Percentiles rank a stretch among this genome's conserved stretches.
These are phyloP conservation scores for Helicolenus hilgendorfi DNA, from an alignment of 2,797 vertebrate species.

Conservation along the genomic window DNA sequence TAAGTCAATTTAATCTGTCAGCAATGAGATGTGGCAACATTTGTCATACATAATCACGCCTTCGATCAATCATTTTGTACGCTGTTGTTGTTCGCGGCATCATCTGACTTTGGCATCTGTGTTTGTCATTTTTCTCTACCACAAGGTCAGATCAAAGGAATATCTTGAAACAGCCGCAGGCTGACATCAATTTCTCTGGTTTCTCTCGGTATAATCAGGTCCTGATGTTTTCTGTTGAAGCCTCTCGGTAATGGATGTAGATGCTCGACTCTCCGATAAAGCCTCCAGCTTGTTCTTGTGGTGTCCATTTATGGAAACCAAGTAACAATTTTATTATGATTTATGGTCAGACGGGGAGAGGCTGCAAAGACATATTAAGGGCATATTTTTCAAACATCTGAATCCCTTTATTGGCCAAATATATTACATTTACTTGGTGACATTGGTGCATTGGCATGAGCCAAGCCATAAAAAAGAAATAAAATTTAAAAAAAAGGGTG, in stretches of 20 bases:
- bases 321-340: constrained; percentile 42
- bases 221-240: constrained; percentile 52
- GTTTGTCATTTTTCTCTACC: constrained; percentile 24
- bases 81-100: not conserved
- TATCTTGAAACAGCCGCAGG: constrained; percentile 41
- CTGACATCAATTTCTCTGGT: constrained; percentile 35
- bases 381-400: constrained; percentile 57
- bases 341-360: constrained; percentile 38
- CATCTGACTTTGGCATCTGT: constrained; percentile 9
- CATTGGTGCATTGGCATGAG: constrained; percentile 8
- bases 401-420: constrained; percentile 55
- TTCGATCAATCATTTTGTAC: constrained; percentile 16
- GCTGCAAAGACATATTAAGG: constrained; percentile 22
- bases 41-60: constrained; percentile 8
- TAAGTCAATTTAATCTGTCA: not conserved
- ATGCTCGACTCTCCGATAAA: constrained; percentile 19
- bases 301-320: constrained; percentile 45
- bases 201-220: constrained; percentile 48
- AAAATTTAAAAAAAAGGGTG: not conserved
- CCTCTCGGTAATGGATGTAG: constrained; percentile 19
- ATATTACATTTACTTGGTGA: constrained; percentile 43
- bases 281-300: constrained; percentile 50
- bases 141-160: constrained; percentile 33
- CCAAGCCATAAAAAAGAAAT: constrained; percentile 33
- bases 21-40: not conserved